Evolutionary conservation across 2,113 vertebrate genomes (phyloP).

Genomic region (Sturnira hondurensis): DNA sequence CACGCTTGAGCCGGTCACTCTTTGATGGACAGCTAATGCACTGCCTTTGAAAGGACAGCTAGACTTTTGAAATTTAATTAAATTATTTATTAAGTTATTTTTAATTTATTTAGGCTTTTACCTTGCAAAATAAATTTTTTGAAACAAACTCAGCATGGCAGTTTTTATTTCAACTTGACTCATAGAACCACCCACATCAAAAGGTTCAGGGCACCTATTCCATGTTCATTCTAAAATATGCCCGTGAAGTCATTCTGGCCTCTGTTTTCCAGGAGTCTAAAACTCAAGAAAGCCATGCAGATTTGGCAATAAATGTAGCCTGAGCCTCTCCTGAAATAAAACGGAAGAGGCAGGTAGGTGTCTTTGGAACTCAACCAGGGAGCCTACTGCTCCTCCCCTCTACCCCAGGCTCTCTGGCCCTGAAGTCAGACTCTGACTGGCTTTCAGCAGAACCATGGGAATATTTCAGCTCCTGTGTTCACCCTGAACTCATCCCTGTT

Average conservation of each 20-base stretch:
- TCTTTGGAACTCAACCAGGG: neutral
- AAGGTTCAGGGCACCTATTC: neutral
- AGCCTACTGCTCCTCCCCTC: neutral
- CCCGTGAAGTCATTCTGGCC: too few species aligned
- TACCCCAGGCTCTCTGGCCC: neutral
- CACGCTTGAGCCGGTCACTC: neutral
- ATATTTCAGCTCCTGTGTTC: neutral
- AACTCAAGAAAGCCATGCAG: neutral
- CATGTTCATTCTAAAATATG: neutral
- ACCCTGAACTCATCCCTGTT: neutral
- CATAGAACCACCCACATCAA: neutral
- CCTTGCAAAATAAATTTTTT: slow-evolving; percentile 61
- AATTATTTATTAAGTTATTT: slow-evolving; percentile 64
- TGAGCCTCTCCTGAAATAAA: neutral
- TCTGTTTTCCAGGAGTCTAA: neutral
- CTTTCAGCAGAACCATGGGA: neutral
- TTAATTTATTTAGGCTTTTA: slow-evolving; percentile 48
- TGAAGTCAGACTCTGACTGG: neutral
- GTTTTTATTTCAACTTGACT: neutral
- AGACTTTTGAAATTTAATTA: neutral
- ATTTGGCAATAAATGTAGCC: neutral
- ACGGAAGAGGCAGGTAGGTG: neutral
- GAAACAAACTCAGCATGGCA: neutral
- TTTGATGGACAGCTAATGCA: neutral
- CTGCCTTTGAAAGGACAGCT: neutral